Percentiles rank a stretch among this genome's conserved stretches.
These are phyloP conservation scores for Hyperoodon ampullatus DNA, from an alignment of 2,113 vertebrate species.

Conservation along the genomic window DNA sequence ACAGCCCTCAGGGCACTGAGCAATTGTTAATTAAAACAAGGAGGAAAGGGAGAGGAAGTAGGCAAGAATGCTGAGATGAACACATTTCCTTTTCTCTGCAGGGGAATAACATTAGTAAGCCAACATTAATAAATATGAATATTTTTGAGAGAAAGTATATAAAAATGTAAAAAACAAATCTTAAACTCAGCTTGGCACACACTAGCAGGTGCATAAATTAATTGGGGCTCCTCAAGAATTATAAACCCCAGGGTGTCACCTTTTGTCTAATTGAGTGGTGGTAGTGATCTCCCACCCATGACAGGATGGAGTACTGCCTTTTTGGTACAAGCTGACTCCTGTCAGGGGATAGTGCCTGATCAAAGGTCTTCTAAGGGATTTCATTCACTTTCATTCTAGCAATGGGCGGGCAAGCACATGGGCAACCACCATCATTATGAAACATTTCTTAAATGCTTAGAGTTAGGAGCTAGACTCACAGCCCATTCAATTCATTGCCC, in stretches of 20 bases:
- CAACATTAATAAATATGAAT: constrained; percentile 78
- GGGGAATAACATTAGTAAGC: constrained; percentile 64
- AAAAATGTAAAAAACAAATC: constrained; percentile 56
- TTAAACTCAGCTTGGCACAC: constrained; percentile 46
- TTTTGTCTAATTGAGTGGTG: constrained; percentile 65
- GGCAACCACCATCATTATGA: neutral
- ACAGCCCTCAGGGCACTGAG: constrained; percentile 81
- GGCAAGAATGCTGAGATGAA: constrained; percentile 68
- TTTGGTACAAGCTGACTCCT: neutral
- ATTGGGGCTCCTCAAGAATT: constrained; percentile 59
- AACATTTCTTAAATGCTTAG: constrained; percentile 25
- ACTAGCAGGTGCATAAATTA: constrained; percentile 73
- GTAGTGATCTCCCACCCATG: neutral
- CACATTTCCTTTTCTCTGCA: constrained; percentile 69
- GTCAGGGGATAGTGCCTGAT: constrained; percentile 44
- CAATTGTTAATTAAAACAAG: constrained; percentile 82
- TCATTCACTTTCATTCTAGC: constrained; percentile 60
- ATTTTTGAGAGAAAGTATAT: constrained; percentile 49
- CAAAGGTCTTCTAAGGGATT: constrained; percentile 61
- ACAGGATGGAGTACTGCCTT: neutral
- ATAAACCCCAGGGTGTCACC: constrained; percentile 51
- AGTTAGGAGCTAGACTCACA: neutral
- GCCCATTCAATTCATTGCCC: neutral
- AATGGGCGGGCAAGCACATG: neutral
- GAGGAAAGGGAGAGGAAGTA: constrained; percentile 71